A percentile compares a stretch with the other conserved stretches of the same genome.
Conservation (phyloP, 2,797 vertebrate genomes). For the Chrysocyon brachyurus region DNA sequence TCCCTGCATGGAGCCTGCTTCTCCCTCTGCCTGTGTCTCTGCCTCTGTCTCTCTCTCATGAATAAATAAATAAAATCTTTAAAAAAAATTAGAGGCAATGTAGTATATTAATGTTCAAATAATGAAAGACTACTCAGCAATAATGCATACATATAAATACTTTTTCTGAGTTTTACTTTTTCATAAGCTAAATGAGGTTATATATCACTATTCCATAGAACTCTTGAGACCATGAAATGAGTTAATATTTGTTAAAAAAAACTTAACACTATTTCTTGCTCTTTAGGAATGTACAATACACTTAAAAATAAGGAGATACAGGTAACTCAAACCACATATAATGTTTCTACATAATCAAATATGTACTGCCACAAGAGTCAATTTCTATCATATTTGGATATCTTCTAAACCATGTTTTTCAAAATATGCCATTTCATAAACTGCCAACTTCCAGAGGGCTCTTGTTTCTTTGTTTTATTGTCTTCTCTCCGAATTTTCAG, state of each 20-base stretch:
- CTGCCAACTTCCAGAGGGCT: not conserved
- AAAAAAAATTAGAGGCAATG: not conserved
- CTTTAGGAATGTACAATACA: not conserved
- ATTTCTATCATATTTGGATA: not conserved
- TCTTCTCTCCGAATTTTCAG: not conserved
- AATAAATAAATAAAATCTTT: too few species aligned
- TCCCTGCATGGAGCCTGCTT: too few species aligned
- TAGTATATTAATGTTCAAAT: not conserved
- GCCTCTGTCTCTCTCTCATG: too few species aligned
- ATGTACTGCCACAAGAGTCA: not conserved
- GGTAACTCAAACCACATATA: not conserved
- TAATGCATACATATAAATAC: not conserved
- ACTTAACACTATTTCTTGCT: not conserved
- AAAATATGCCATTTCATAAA: not conserved
- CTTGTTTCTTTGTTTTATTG: not conserved
- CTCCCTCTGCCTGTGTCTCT: too few species aligned
- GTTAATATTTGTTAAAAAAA: conserved; percentile 13
- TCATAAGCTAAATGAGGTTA: not conserved
- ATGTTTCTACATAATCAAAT: not conserved
- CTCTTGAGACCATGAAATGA: not conserved
- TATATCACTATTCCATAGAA: not conserved
- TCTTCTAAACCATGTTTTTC: not conserved
- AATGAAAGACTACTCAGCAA: not conserved
- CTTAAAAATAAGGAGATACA: not conserved
- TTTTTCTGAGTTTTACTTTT: not conserved